Percentiles rank a stretch among this genome's conserved stretches.
phyloP scores from a whole-genome alignment of 2,113 vertebrate species.

The Salvelinus namaycush region DNA sequence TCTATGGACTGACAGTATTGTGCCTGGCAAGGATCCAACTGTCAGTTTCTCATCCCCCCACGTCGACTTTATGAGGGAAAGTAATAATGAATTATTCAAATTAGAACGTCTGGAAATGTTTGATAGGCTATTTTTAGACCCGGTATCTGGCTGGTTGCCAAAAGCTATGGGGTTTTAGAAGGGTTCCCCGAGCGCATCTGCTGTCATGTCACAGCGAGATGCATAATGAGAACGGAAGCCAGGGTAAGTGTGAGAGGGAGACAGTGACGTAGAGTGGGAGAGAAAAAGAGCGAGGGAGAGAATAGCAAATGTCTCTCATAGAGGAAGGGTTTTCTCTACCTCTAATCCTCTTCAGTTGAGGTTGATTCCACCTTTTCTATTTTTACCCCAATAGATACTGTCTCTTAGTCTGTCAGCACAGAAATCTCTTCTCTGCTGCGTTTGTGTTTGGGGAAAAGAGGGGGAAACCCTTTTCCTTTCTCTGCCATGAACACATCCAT shows the following conservation, averaged over 20 bases:
- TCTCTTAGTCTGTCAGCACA: background rate
- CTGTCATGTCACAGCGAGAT: constrained; percentile 53
- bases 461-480: constrained; percentile 17
- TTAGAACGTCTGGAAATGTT: constrained; percentile 51
- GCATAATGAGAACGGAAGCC: constrained; percentile 44
- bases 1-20: background rate
- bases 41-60: constrained; percentile 5
- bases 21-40: constrained; percentile 24
- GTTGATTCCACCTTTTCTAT: background rate
- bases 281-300: constrained; percentile 1
- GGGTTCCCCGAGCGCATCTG: constrained; percentile 54
- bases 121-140: constrained; percentile 64
- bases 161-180: constrained; percentile 54
- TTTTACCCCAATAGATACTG: background rate
- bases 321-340: constrained; percentile 3
- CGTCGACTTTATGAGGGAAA: constrained; percentile 36
- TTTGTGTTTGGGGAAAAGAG: constrained; percentile 15
- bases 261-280: constrained; percentile 4
- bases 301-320: constrained; percentile 37
- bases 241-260: constrained; percentile 5
- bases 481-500: background rate
- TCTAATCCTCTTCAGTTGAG: constrained; percentile 18
- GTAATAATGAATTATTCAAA: constrained; percentile 66
- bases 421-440: background rate
- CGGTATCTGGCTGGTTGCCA: constrained; percentile 51